A percentile compares a stretch with the other conserved stretches of the same genome.
These are phyloP conservation scores for Cynopterus brachyotis DNA, from an alignment of 2,113 vertebrate genomes.

Conservation along the genomic window DNA sequence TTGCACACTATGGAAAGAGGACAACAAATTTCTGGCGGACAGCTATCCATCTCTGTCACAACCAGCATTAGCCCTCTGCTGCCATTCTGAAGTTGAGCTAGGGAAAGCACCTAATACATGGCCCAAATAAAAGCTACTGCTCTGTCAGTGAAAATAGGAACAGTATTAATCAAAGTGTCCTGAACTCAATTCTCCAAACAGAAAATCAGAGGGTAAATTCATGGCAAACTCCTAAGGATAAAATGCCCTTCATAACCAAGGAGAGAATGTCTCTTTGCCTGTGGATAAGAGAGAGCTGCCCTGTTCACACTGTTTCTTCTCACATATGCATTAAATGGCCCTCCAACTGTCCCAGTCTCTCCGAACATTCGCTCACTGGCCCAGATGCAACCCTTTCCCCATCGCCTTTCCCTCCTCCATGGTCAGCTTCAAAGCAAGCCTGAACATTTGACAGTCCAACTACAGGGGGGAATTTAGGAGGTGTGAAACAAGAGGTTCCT, in stretches of 20 bases:
- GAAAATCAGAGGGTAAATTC: conserved; percentile 20
- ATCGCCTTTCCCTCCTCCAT: background rate
- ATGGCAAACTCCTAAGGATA: conserved; percentile 27
- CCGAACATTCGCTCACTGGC: background rate
- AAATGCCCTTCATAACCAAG: conserved; percentile 6
- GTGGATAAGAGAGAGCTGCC: background rate
- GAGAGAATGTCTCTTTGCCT: background rate
- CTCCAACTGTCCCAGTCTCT: background rate
- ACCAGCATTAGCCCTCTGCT: background rate
- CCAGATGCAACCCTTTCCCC: background rate
- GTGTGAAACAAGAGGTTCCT: background rate
- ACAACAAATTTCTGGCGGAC: background rate
- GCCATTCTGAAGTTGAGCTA: conserved; percentile 25
- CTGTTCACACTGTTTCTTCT: background rate
- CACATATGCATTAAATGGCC: background rate
- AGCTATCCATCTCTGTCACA: conserved; percentile 5
- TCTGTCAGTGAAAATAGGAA: conserved; percentile 46
- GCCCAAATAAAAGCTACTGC: conserved; percentile 14
- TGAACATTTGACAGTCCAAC: background rate
- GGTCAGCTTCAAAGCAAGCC: background rate
- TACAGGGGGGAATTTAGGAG: background rate
- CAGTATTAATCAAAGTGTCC: conserved; percentile 64
- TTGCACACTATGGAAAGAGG: background rate
- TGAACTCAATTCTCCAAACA: conserved; percentile 43
- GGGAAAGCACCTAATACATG: background rate